Base-by-base conservation (phyloP, 2,113 vertebrate species). In the human (Homo sapiens) region DNA sequence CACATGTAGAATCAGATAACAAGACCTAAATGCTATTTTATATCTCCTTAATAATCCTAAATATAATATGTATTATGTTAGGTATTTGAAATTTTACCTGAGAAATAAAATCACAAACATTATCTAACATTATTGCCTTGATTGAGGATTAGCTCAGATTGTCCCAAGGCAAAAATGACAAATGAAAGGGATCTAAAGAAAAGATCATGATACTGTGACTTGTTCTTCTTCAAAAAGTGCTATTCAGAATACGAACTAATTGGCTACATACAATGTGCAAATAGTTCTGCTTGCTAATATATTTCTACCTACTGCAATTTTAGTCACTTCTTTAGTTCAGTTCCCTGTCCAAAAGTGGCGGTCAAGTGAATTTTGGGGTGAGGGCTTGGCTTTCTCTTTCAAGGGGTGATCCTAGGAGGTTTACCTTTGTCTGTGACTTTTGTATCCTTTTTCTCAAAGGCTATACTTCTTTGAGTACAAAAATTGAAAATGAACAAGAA, bases 41-140 rank as follows among this genome's bases (percentile, higher is more conserved):
- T 52, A 40, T 17, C 4, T 3, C 5, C 10, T 94, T 84, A 87
- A 57, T 88, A 68, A 79, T 90, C 22, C n/a, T 84, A 61, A 94
- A 75, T 90, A 17, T 30, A 68, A 61, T 23, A 12, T 57, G 6
- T 73, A 50, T 82, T 61, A 13, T 90, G 43, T 84, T 45, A 84
- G 84, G 22, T 66, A 59, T 82, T 83, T 90, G n/a, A 96, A 87
- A 94, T 83, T 87, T 94, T 78, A 91, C n/a, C 55, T 86, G 57
- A 85, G 35, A 81, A 91, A 45, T 85, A 80, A 76, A 70, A 52
- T 81, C 85, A n/a, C 3, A 30, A 64, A 27, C 20, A n/a, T 38
- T 11, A 57, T 43, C 13, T 57, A 70, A 81, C 8, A 45, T 79
- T 61, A n/a, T 61, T 79, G 27, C 3, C 23, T 83, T 27, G 38